Evolutionary conservation across 2,113 vertebrate species (phyloP), one percentile per base, ranked within the genome.

Genomic region (Ailuropoda melanoleuca): DNA sequence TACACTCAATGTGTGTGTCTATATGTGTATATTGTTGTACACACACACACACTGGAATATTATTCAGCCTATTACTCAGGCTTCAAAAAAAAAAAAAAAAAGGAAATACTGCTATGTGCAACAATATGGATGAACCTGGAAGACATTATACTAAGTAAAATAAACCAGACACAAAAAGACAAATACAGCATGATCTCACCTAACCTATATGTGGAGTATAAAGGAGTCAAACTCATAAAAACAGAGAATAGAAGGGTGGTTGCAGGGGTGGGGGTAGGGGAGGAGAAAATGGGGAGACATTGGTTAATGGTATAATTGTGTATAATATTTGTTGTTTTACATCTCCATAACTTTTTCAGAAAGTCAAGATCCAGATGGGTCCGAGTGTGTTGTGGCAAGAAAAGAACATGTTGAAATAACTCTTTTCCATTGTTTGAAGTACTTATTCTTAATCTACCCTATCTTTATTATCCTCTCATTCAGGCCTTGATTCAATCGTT

Each of bases 401-500:
- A 78, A 26, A 43, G 39, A 62, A 75, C 24, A 21, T 29, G 17
- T 9, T n/a, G 60, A 87, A 91, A 78, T 77, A 94, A 81, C 4
- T 29, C 62, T 77, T 78, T 53, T 82, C 53, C 50, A 77, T 82
- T 88, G 43, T 53, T 92, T 77, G 84, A 96, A 72, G 50, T 72
- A 39, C 23, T 84, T 78, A 43, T 37, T 97, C 48, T 95, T 80
- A 83, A 90, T 83, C 15, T 89, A 80, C 1, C 12, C 48, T 89
- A 31, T 70, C 6, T 72, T 93, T 83, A 81, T 62, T 53, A 84
- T 68, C 4, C 12, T 90, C 84, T 55, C 85, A 55, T 75, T 95
- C 93, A 94, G 56, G 37, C 21, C 37, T 92, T 81, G 43, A 92
- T 72, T 85, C 70, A 89, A n/a, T 43, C 88, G 17, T 77, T 96